These are phyloP conservation scores for Lepidonotus clava DNA, from an alignment of 2,888 invertebrate genomes.

Conservation along the genomic window DNA sequence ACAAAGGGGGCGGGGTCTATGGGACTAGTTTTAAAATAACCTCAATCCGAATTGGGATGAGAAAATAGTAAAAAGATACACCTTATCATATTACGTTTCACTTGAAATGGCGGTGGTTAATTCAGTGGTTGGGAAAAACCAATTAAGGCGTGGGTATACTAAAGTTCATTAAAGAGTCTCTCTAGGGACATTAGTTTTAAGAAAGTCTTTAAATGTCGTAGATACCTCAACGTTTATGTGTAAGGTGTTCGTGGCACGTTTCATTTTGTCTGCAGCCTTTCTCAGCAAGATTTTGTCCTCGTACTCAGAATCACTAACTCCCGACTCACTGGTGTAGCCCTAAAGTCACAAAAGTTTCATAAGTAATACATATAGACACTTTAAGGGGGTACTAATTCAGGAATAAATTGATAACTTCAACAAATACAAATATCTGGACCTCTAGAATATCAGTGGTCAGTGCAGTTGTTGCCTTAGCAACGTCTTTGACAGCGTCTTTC, in stretches of 20 bases:
- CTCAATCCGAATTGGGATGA: too few species aligned
- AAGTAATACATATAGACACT: neutral
- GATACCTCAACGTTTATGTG: conserved; percentile 38
- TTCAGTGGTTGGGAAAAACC: too few species aligned
- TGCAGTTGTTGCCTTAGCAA: conserved; percentile 43
- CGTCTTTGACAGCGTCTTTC: conserved; percentile 26
- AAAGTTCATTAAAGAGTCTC: too few species aligned
- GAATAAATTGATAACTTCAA: neutral
- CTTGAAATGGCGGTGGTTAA: too few species aligned
- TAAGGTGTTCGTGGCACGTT: conserved; percentile 1
- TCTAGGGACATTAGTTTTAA: too few species aligned
- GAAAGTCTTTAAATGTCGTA: too few species aligned
- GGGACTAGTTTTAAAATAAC: too few species aligned
- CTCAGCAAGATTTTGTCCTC: conserved; percentile 24
- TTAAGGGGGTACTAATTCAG: too few species aligned
- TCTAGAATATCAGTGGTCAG: conserved; percentile 31
- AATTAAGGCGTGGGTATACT: too few species aligned
- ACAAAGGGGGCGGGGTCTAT: too few species aligned
- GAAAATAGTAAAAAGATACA: too few species aligned
- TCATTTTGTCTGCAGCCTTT: conserved; percentile 30
- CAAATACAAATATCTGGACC: neutral
- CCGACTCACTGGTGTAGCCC: conserved; percentile 45
- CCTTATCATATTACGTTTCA: too few species aligned
- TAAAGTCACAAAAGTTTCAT: neutral
- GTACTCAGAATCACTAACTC: conserved; percentile 13